Evolutionary conservation across 2,113 vertebrate genomes (phyloP).

Genomic region (Chauna torquata): DNA sequence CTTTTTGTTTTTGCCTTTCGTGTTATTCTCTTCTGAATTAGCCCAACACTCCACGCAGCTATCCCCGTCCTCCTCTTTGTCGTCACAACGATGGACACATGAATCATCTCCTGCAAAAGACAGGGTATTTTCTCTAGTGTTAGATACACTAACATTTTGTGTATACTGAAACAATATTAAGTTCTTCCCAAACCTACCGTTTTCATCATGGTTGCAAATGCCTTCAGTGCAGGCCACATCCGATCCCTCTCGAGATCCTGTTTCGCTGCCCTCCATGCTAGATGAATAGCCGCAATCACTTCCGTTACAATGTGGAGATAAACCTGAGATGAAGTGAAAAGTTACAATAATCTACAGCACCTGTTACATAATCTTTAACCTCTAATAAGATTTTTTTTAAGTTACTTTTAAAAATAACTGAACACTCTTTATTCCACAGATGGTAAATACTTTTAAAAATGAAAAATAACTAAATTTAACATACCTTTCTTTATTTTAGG

Average conservation of each 20-base stretch:
- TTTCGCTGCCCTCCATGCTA: slow-evolving; percentile 95
- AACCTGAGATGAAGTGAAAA: slow-evolving; percentile 71
- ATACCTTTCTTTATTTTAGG: slow-evolving; percentile 90
- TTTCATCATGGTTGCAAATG: slow-evolving; percentile 95
- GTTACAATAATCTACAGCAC: neutral
- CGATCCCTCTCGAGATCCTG: slow-evolving; percentile 90
- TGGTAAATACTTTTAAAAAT: neutral
- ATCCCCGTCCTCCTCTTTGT: slow-evolving; percentile 91
- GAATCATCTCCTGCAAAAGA: slow-evolving; percentile 81
- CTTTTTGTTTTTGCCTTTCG: slow-evolving; percentile 92
- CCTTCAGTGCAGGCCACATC: slow-evolving; percentile 95
- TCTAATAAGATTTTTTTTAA: neutral
- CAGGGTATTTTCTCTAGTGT: neutral
- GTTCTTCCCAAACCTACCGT: slow-evolving; percentile 77
- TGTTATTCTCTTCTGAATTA: slow-evolving; percentile 82
- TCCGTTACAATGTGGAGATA: slow-evolving; percentile 87
- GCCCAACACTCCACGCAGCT: slow-evolving; percentile 95
- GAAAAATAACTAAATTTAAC: neutral
- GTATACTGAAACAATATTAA: neutral
- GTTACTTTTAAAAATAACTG: neutral
- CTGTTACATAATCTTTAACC: neutral
- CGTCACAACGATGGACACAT: slow-evolving; percentile 83
- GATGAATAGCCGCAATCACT: slow-evolving; percentile 97
- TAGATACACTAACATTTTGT: neutral
- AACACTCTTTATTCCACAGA: neutral